phyloP scores from a whole-genome alignment of 2,797 vertebrate genomes.

The Phaenicophaeus curvirostris region DNA sequence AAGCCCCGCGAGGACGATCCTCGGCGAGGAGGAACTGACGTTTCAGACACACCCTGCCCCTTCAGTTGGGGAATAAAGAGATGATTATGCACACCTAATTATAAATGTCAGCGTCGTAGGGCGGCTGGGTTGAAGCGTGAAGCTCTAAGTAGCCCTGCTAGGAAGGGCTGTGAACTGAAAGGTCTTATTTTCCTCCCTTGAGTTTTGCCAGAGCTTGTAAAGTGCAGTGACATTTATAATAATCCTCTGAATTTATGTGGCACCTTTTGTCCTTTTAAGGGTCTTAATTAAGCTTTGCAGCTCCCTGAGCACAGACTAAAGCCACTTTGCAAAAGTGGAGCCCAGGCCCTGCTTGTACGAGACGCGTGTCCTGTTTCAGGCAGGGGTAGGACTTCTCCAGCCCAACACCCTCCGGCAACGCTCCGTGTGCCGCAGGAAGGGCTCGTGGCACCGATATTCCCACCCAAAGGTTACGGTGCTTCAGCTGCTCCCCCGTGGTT shows the following conservation, averaged over 20 bases:
- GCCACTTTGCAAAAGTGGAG: not conserved
- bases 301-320: conserved; percentile 30
- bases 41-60: conserved; percentile 36
- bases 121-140: conserved; percentile 20
- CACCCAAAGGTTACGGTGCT: not conserved
- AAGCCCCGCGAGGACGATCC: not conserved
- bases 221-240: conserved; percentile 67
- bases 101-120: conserved; percentile 60
- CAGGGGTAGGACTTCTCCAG: not conserved
- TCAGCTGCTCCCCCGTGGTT: not conserved
- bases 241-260: conserved; percentile 55
- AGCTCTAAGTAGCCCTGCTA: conserved; percentile 33
- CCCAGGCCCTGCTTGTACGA: not conserved
- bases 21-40: not conserved
- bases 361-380: not conserved
- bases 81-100: conserved; percentile 66
- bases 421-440: accelerated
- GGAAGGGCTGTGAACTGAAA: conserved; percentile 47
- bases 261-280: conserved; percentile 67
- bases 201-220: conserved; percentile 65
- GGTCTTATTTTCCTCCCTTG: conserved; percentile 55
- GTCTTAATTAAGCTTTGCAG: conserved; percentile 64
- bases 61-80: conserved; percentile 44
- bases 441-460: accelerated
- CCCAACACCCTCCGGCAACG: accelerated